phyloP scores from a whole-genome alignment of 2,797 vertebrate species.

The Pseudochromis fuscus region DNA sequence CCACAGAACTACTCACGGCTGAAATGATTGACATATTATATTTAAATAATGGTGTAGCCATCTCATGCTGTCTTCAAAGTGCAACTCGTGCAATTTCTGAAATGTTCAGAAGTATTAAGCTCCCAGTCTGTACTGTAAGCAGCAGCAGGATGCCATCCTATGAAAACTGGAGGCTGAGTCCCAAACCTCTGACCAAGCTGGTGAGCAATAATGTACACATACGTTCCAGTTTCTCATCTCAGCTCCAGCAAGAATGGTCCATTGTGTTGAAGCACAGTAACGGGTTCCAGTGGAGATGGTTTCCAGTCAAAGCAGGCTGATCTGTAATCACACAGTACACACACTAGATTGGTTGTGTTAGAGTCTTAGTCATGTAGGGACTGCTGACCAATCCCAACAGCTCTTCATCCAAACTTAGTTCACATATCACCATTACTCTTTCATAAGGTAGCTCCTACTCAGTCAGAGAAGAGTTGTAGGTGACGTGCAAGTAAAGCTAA shows the following conservation, averaged over 20 bases:
- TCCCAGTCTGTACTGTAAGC: slow-evolving; percentile 31
- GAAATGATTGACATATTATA: slow-evolving; percentile 84
- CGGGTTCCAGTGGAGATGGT: slow-evolving; percentile 9
- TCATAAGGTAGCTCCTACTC: slow-evolving; percentile 3
- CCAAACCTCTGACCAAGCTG: background rate
- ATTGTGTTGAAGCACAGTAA: background rate
- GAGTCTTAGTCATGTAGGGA: background rate
- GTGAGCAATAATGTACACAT: background rate
- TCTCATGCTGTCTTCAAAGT: slow-evolving; percentile 72
- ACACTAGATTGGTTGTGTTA: background rate
- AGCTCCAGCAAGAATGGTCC: slow-evolving; percentile 1
- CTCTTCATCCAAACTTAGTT: background rate
- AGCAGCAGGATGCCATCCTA: slow-evolving; percentile 19
- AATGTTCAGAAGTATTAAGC: slow-evolving; percentile 68
- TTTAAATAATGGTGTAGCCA: slow-evolving; percentile 81
- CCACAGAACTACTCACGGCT: slow-evolving; percentile 75
- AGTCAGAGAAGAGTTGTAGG: background rate
- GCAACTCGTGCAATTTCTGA: slow-evolving; percentile 80
- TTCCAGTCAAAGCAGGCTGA: slow-evolving; percentile 10
- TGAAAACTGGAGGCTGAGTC: slow-evolving; percentile 6
- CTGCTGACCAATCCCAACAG: background rate
- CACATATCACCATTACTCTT: background rate
- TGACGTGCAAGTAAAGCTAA: background rate
- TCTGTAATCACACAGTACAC: slow-evolving; percentile 2
- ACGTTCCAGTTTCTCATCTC: slow-evolving; percentile 15